Evolutionary conservation across 1,140 invertebrate species (phyloP), one percentile per base, ranked within the genome.

Genomic region (Aphelenchoides fujianensis): DNA sequence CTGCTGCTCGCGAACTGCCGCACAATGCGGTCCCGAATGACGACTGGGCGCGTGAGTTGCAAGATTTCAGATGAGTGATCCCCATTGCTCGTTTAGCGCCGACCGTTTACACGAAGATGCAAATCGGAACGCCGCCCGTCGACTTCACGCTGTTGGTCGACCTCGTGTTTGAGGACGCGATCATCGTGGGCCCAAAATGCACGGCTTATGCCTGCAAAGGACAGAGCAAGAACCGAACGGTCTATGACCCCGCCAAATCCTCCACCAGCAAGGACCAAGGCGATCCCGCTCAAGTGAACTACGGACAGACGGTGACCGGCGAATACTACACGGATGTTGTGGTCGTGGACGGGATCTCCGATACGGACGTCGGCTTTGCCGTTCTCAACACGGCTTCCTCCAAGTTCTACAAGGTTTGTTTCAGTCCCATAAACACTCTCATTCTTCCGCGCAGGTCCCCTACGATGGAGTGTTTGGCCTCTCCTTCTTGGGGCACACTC

Each of bases 251-350:
- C 7, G 7, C 55, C 7, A 59, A 59, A 19, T 59, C 55, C 19
- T 59, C 55, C 5, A 7, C 55, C 12, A 30, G 27, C 5, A 59
- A 59, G 34, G 55, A 59, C 19, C 5, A 7, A 7, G 55, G 55
- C 5, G 55, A 59, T 5, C 5, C 55, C 5, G 55, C 19, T 23
- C 28, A 59, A 23, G 55, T 7, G 55, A 5, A 19, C 12, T 59
- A 59, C 23, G 55, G 55, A 59, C n/a, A 5, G 34, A 48, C 41
- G 41, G 55, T 59, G 5, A 59, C 28, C 7, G 55, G 55, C 28
- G 55, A 59, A 59, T 59, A 59, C 55, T 59, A 59, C 55, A 59
- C 5, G 7, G n/a, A n/a, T n/a, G n/a, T n/a, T n/a, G n/a, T n/a
- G n/a, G n/a, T n/a, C 5, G 55, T 59, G 5, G 55, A 59, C 23